A percentile compares a stretch with the other conserved stretches of the same genome.
These are phyloP conservation scores for Notiomystis cincta DNA, from an alignment of 2,113 vertebrate species.

Conservation along the genomic window DNA sequence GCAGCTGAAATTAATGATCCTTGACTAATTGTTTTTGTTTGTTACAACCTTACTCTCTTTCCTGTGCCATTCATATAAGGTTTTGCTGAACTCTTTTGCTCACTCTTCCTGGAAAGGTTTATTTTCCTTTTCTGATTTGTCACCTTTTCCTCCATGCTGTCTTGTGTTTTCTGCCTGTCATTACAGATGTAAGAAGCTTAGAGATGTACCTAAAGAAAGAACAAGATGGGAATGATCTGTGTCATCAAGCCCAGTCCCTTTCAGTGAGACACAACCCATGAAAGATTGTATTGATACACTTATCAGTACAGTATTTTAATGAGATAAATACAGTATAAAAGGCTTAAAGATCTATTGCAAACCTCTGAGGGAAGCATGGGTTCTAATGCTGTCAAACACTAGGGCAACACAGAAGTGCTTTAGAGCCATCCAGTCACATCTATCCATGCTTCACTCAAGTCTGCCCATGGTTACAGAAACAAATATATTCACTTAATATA, in stretches of 20 bases:
- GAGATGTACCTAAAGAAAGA: slow-evolving; percentile 19
- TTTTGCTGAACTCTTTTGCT: background rate
- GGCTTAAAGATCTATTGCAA: background rate
- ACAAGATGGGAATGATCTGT: background rate
- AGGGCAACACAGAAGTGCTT: background rate
- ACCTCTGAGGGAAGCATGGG: background rate
- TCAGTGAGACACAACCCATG: background rate
- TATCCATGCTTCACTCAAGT: background rate
- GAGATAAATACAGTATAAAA: background rate
- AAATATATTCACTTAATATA: background rate
- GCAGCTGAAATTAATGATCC: background rate
- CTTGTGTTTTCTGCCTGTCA: background rate
- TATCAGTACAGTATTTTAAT: background rate
- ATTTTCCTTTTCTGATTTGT: background rate
- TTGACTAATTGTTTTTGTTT: background rate
- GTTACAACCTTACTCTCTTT: background rate
- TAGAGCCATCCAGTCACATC: background rate
- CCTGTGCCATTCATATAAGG: background rate
- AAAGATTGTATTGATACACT: background rate
- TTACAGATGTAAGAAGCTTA: background rate
- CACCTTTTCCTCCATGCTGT: background rate
- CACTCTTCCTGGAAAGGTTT: background rate
- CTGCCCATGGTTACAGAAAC: background rate
- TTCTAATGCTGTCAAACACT: background rate
- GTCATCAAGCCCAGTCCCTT: background rate